Conservation (phyloP, 2,797 vertebrate species). For the Anableps anableps region DNA sequence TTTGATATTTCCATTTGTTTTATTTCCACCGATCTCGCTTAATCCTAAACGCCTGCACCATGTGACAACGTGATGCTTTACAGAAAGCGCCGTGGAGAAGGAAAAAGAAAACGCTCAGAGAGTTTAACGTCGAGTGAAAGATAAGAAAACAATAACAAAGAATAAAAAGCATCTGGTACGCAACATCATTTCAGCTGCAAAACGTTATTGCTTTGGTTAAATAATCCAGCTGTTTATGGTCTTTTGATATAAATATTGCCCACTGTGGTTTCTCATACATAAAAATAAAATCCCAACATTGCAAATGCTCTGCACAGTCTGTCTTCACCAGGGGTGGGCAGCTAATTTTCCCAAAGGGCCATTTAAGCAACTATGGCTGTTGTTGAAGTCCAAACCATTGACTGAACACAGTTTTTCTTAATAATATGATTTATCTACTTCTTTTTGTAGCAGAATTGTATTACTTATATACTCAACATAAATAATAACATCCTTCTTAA, state of each 20-base stretch:
- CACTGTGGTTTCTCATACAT: neutral
- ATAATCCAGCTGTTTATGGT: conserved; percentile 6
- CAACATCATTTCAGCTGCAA: conserved; percentile 6
- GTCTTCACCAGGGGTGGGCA: neutral
- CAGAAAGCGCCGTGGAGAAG: neutral
- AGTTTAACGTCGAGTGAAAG: neutral
- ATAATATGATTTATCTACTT: neutral
- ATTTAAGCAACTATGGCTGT: neutral
- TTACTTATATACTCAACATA: neutral
- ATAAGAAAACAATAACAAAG: neutral
- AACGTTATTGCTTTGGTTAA: conserved; percentile 1
- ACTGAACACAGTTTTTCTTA: neutral
- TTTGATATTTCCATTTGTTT: conserved; percentile 79
- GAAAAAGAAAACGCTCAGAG: neutral
- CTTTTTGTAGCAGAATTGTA: neutral
- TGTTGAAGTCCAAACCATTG: conserved; percentile 1
- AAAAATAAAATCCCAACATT: neutral
- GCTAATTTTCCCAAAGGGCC: neutral
- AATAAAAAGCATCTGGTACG: neutral
- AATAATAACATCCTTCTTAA: neutral
- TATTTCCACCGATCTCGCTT: conserved; percentile 60
- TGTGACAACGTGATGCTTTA: conserved; percentile 43
- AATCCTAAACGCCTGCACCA: conserved; percentile 62
- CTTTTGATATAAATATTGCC: conserved; percentile 1
- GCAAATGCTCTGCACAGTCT: neutral